Percentiles rank a stretch among this genome's conserved stretches.
Conservation (phyloP, 2,888 invertebrate species). For the Hermaeophaga mercurialis region DNA sequence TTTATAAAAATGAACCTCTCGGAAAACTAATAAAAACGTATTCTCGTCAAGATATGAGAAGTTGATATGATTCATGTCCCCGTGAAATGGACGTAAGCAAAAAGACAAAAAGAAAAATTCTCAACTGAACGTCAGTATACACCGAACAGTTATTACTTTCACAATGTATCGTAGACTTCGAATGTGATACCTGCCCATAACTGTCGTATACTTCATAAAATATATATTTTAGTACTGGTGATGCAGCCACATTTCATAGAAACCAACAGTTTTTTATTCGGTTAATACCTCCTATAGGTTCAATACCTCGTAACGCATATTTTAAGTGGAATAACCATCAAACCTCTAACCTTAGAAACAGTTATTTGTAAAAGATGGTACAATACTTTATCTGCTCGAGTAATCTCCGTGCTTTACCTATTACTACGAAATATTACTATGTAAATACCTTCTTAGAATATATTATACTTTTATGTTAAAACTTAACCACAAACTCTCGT, state of each 20-base stretch:
- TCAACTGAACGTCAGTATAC: conserved; percentile 9
- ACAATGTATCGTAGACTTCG: conserved; percentile 6
- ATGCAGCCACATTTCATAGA: not conserved
- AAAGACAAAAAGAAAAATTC: conserved; percentile 8
- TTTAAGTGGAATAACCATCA: not conserved
- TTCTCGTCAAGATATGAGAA: conserved; percentile 7
- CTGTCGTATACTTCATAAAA: conserved; percentile 13
- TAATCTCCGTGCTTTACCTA: no score
- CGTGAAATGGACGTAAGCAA: conserved; percentile 7
- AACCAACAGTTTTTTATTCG: not conserved
- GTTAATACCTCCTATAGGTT: conserved; percentile 6
- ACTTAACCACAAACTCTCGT: no score
- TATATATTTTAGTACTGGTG: conserved; percentile 9
- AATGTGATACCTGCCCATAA: conserved; percentile 13
- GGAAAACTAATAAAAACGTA: no score
- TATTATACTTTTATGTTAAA: no score
- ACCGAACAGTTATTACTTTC: conserved; percentile 12
- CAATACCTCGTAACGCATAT: not conserved
- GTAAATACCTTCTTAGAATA: no score
- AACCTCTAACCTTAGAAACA: conserved; percentile 1
- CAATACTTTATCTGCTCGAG: not conserved
- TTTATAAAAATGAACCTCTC: no score
- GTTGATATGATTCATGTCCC: conserved; percentile 11
- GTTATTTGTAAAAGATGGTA: not conserved
- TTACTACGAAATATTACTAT: no score